These are phyloP conservation scores for Latrodectus hesperus DNA, from an alignment of 2,888 invertebrate genomes.

Conservation along the genomic window DNA sequence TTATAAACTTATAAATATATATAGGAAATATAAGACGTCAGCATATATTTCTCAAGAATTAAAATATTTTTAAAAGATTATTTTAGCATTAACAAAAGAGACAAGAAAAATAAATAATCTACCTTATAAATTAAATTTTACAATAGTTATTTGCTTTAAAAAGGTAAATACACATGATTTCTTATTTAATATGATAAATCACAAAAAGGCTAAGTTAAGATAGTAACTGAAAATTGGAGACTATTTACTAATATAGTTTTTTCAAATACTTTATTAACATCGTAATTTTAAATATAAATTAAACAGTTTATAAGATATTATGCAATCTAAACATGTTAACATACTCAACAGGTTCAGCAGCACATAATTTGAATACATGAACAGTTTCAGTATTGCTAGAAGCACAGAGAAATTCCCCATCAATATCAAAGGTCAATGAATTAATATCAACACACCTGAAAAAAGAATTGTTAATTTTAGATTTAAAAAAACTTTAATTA, in stretches of 20 bases:
- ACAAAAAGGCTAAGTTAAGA: not conserved
- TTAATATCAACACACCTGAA: slow-evolving; percentile 53
- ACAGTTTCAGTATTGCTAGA: slow-evolving; percentile 62
- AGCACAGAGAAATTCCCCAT: slow-evolving; percentile 41
- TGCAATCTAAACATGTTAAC: not conserved
- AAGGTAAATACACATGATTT: not conserved
- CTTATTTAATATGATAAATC: not conserved
- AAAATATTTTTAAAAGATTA: not conserved
- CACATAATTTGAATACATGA: slow-evolving; percentile 50
- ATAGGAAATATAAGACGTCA: too few relatives aligned
- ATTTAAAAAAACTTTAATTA: too few relatives aligned
- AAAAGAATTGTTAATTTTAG: too few relatives aligned
- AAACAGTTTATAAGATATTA: not conserved
- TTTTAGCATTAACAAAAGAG: not conserved
- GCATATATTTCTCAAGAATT: too few relatives aligned
- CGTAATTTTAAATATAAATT: not conserved
- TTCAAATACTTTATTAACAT: not conserved
- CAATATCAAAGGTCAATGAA: slow-evolving; percentile 35
- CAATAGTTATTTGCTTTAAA: not conserved
- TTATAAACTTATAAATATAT: too few relatives aligned
- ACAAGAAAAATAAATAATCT: too few relatives aligned
- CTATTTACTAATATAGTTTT: not conserved
- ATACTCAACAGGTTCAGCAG: slow-evolving; percentile 37
- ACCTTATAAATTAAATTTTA: not conserved
- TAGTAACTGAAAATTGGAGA: not conserved